Evolutionary conservation across 2,888 invertebrate species (phyloP).

Genomic region (Mesoligia furuncula): DNA sequence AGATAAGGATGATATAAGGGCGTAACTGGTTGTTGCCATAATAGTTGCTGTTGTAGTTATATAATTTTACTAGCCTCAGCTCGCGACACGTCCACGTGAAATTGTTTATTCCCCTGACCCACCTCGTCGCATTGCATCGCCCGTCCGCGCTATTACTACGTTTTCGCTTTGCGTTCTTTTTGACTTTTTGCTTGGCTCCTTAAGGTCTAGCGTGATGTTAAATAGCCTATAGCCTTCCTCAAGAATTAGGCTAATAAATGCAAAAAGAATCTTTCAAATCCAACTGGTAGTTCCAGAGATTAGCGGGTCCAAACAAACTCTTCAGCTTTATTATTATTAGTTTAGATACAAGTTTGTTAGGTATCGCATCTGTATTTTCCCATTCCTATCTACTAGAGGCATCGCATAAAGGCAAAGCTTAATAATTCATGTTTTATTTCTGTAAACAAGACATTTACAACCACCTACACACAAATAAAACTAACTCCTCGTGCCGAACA

Average conservation of each 20-base stretch:
- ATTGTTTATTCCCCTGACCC: neutral
- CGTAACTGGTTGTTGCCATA: neutral
- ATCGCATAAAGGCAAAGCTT: neutral
- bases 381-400: neutral
- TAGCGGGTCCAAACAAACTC: neutral
- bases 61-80: too few relatives aligned
- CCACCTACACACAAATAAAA: neutral
- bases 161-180: neutral
- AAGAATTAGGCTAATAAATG: neutral
- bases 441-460: neutral
- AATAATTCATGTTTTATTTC: slow-evolving; percentile 2
- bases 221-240: neutral
- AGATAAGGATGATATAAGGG: neutral
- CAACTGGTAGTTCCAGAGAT: neutral
- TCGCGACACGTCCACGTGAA: too few relatives aligned
- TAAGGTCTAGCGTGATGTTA: neutral
- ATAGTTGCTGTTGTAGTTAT: neutral
- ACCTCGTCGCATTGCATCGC: neutral
- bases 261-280: neutral
- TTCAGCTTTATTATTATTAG: neutral
- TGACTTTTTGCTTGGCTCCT: neutral
- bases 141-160: neutral
- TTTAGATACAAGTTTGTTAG: neutral
- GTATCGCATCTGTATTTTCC: neutral
- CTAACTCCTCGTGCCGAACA: neutral